phyloP scores from a whole-genome alignment of 1,140 invertebrate genomes.

The Caenorhabditis remanei region DNA sequence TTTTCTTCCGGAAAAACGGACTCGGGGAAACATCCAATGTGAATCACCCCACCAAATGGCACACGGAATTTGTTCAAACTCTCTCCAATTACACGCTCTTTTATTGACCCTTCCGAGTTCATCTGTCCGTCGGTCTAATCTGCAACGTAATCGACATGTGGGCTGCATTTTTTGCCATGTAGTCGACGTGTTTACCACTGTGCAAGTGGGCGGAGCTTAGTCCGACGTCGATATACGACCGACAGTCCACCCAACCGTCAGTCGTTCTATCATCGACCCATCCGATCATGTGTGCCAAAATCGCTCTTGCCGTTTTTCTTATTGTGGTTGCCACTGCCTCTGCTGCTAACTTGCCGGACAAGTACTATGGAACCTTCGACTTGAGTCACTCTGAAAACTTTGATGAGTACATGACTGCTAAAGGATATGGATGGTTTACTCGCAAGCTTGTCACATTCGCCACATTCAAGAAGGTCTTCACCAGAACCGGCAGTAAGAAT shows the following conservation, averaged over 20 bases:
- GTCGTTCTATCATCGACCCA: constrained; percentile 33
- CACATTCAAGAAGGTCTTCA: constrained; percentile 74
- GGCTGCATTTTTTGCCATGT: not conserved
- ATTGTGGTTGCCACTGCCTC: constrained; percentile 33
- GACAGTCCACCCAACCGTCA: constrained; percentile 22
- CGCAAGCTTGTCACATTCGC: constrained; percentile 74
- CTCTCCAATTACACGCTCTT: not conserved
- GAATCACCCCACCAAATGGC: not conserved
- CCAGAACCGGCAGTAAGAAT: not conserved
- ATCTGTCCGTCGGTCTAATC: not conserved
- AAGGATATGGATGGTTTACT: constrained; percentile 74
- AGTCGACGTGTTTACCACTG: constrained; percentile 30
- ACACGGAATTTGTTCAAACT: not conserved
- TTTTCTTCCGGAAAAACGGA: not conserved
- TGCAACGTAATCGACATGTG: constrained; percentile 41
- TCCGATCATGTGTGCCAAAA: constrained; percentile 43
- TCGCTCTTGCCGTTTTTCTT: constrained; percentile 40
- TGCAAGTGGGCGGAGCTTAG: constrained; percentile 29
- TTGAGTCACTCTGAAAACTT: constrained; percentile 75
- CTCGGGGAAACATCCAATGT: not conserved
- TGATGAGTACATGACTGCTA: constrained; percentile 74
- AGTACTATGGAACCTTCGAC: constrained; percentile 74
- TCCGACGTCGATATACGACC: not conserved
- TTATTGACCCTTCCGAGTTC: not conserved
- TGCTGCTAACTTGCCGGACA: constrained; percentile 68